Percentiles rank a stretch among this genome's conserved stretches.
Conservation (phyloP, 2,888 invertebrate genomes). For the Tachina grossa region DNA sequence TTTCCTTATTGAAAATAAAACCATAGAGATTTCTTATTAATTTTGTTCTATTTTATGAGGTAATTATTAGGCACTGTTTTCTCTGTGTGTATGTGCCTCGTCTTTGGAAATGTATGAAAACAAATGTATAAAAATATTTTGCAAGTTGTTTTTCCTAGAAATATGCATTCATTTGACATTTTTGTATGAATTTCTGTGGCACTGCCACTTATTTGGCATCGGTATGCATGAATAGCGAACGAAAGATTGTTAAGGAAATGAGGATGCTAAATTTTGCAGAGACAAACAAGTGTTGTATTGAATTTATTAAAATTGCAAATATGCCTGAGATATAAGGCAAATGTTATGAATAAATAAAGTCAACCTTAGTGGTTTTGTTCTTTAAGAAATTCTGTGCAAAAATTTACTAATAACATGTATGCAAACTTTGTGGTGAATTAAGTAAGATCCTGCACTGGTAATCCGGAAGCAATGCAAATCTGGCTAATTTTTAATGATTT, state of each 20-base stretch:
- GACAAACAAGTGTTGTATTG: neutral
- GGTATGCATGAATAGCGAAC: neutral
- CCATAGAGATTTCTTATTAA: no score
- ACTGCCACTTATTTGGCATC: constrained; percentile 42
- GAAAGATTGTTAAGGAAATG: neutral
- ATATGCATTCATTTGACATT: constrained; percentile 38
- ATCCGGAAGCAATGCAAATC: no score
- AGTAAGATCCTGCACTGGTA: no score
- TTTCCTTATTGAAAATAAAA: no score
- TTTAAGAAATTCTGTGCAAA: no score
- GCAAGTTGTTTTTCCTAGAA: constrained; percentile 9
- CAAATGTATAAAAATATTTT: neutral
- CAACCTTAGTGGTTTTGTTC: no score
- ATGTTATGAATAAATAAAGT: neutral
- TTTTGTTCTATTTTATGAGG: no score
- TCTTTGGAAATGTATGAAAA: constrained; percentile 1
- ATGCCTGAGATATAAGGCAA: neutral
- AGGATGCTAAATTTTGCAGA: neutral
- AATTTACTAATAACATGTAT: no score
- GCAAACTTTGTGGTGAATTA: no score
- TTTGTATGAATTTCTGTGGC: constrained; percentile 39
- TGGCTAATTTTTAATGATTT: no score
- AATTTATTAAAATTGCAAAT: neutral
- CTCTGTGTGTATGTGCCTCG: neutral
- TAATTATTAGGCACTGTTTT: no score